A percentile compares a stretch with the other conserved stretches of the same genome.
These are phyloP conservation scores for Cosmorhoe ocellata DNA, from an alignment of 2,888 invertebrate species.

Conservation along the genomic window DNA sequence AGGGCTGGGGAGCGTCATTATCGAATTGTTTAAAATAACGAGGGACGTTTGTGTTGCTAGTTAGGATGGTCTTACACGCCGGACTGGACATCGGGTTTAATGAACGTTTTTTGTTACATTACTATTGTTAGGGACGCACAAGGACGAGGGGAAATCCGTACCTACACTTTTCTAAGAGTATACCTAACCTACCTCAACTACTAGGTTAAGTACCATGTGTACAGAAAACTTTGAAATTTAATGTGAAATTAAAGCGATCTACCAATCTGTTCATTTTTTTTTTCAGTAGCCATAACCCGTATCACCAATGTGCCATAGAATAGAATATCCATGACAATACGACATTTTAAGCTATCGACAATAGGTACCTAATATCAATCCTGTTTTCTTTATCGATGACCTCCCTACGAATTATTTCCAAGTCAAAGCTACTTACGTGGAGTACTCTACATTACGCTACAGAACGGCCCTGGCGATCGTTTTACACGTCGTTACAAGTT, in stretches of 20 bases:
- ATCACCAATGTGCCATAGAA: too few relatives aligned
- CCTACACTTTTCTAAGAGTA: too few relatives aligned
- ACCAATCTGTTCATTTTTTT: too few relatives aligned
- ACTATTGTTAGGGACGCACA: constrained; percentile 18
- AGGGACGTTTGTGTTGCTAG: constrained; percentile 58
- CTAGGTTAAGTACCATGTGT: too few relatives aligned
- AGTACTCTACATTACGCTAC: constrained; percentile 11
- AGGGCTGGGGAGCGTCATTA: constrained; percentile 60
- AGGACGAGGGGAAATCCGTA: constrained; percentile 6
- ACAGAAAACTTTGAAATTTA: too few relatives aligned
- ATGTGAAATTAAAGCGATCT: too few relatives aligned
- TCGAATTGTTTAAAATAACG: constrained; percentile 80
- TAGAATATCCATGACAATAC: too few relatives aligned
- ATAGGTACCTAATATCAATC: too few relatives aligned
- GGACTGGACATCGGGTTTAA: constrained; percentile 23
- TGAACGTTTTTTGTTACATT: constrained; percentile 25
- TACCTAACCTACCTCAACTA: too few relatives aligned
- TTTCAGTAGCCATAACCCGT: too few relatives aligned
- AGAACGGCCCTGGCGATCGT: constrained; percentile 13
- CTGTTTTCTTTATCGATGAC: background rate
- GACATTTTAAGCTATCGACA: too few relatives aligned
- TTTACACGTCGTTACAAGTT: constrained; percentile 37
- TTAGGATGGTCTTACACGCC: constrained; percentile 34
- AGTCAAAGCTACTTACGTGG: background rate
- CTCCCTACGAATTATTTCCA: background rate